A percentile compares a stretch with the other conserved stretches of the same genome.
Conservation (phyloP, 2,888 invertebrate genomes). For the Pogonocherus hispidulus region DNA sequence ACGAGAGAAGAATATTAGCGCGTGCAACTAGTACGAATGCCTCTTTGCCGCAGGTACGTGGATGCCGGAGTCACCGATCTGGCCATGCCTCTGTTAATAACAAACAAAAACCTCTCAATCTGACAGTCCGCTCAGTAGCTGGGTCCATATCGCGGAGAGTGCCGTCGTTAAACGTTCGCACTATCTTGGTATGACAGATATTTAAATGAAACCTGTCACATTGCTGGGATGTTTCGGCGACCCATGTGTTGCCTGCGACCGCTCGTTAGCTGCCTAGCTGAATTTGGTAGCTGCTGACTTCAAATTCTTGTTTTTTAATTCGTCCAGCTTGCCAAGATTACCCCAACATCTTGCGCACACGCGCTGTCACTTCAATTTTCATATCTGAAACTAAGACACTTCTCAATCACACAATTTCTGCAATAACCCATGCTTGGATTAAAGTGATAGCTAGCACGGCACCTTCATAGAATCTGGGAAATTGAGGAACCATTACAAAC, state of each 20-base stretch:
- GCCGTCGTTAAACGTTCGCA: constrained; percentile 30
- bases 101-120: constrained; percentile 26
- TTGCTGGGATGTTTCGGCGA: constrained; percentile 57
- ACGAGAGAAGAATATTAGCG: constrained; percentile 54
- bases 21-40: constrained; percentile 47
- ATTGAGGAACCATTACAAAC: constrained; percentile 66
- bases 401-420: not conserved
- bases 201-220: constrained; percentile 61
- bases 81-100: constrained; percentile 33
- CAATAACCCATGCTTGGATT: constrained; percentile 30
- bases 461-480: constrained; percentile 60
- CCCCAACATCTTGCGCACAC: no score
- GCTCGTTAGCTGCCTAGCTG: constrained; percentile 49
- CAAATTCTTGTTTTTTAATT: constrained; percentile 58
- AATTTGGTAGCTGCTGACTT: constrained; percentile 55
- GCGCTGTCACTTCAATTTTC: not conserved
- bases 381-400: no score
- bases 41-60: constrained; percentile 59
- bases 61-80: constrained; percentile 32
- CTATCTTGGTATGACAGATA: constrained; percentile 52
- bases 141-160: constrained; percentile 10
- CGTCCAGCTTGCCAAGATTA: constrained; percentile 11
- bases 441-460: constrained; percentile 34
- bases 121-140: constrained; percentile 9
- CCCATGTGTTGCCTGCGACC: constrained; percentile 57